Base-by-base conservation (phyloP, 2,888 invertebrate species). In the Aphodius granarius region DNA sequence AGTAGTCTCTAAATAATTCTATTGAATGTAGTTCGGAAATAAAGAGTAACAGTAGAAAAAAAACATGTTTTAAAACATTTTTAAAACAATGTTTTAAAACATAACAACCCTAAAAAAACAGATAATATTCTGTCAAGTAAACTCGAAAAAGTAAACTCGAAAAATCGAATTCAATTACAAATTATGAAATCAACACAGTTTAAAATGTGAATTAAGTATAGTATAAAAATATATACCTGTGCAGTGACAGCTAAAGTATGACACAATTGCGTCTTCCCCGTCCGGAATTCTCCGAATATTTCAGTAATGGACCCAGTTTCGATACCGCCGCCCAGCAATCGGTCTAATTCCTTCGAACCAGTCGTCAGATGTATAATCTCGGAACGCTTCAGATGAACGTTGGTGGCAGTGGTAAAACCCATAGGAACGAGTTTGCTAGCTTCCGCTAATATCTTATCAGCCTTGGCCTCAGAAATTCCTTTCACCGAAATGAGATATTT, bases 221-320 rank as follows among this genome's bases (percentile, higher is more conserved):
- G 3, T 19, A 66, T 16, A 20, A 20, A n/a, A 9, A 23, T 68
- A 72, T 78, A 82, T 88, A 94, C 94, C 91, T 99, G 99, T 85
- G 99, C 99, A 73, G 98, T 98, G 0, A 99, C 99, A 73, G 99
- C 98, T 74, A 99, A 87, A 0, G 97, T 98, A 85, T 99, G 99
- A 84, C 98, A 99, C 3, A 99, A 83, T 84, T 99, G 99, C 3
- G 98, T 97, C 88, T 99, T 99, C 21, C 99, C 99, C 0, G 98
- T 97, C 78, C 99, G 90, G 85, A 99, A 99, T 87, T 99, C 99
- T 13, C 99, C 99, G 89, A 99, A 99, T 83, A 99, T 92, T 89
- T 99, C 99, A 0, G 99, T 99, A 64, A 99, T 98, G 0, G 98
- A 97, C 0, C 99, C 99, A 0, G 99, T 99, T 88, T 99, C 99